phyloP scores from a whole-genome alignment of 1,140 invertebrate genomes.

The Drusus annulatus region DNA sequence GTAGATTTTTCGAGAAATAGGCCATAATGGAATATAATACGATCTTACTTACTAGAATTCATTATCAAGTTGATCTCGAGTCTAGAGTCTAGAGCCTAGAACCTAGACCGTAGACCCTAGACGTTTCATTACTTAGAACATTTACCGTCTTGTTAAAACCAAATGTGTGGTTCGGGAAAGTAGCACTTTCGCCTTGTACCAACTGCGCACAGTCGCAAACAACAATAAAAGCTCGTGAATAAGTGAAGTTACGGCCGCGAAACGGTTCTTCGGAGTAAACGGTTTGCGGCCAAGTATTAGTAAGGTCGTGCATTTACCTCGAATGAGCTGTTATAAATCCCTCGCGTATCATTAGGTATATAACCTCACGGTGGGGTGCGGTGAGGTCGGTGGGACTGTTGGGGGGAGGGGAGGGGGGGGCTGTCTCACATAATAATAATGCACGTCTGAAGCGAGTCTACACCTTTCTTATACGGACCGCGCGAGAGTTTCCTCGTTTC shows the following conservation, averaged over 20 bases:
- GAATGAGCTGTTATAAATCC: conserved; percentile 36
- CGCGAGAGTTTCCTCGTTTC: too few relatives aligned
- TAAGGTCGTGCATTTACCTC: conserved; percentile 45
- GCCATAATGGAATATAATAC: too few relatives aligned
- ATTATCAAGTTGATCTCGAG: too few relatives aligned
- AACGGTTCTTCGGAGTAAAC: conserved; percentile 14
- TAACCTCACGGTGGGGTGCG: not conserved
- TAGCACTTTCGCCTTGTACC: too few relatives aligned
- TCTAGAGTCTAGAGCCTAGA: too few relatives aligned
- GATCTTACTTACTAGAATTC: too few relatives aligned
- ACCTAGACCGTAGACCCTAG: too few relatives aligned
- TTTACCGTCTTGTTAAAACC: too few relatives aligned
- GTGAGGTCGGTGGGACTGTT: not conserved
- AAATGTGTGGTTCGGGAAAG: too few relatives aligned
- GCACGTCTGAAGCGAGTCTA: conserved; percentile 71
- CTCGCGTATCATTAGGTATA: conserved; percentile 33
- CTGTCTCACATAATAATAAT: conserved; percentile 69
- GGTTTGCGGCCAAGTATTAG: conserved; percentile 1
- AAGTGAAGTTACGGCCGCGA: not conserved
- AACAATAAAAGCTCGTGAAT: conserved; percentile 4
- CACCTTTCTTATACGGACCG: not conserved
- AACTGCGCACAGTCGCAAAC: too few relatives aligned
- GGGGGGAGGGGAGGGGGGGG: not conserved
- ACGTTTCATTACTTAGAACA: not conserved
- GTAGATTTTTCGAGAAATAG: too few relatives aligned